Evolutionary conservation across 2,113 vertebrate species (phyloP), one percentile per base, ranked within the genome.

Genomic region (Nerophis ophidion): DNA sequence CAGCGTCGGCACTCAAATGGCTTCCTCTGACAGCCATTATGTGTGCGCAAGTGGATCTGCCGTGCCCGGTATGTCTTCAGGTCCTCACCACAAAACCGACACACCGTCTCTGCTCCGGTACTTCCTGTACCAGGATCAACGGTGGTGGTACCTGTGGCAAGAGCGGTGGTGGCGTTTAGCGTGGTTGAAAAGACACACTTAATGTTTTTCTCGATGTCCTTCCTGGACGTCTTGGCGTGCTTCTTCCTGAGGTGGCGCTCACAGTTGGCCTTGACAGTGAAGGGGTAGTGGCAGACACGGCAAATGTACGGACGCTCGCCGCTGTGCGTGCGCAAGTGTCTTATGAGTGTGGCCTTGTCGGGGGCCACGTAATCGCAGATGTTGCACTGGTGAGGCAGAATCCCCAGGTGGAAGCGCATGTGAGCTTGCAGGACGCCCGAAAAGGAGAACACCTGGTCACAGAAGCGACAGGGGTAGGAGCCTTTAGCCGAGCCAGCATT

Each of bases 251-350:
- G 89, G 82, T 99, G 97, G 68, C 97, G 92, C 87, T 99, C 97
- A 0, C 97, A 99, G 82, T 99, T 99, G 76, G 96, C 97, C 77
- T 98, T 98, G 77, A 99, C 95, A 0, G 96, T 99, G 89, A 99
- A 99, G 0, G 96, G 95, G 71, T 98, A 99, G 77, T 95, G 95
- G 83, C 97, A 99, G 79, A 99, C 92, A n/a, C 94, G 93, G 81
- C 97, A 99, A 65, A 98, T 91, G 49, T 98, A 99, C 0, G 96
- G 97, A 59, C 97, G 89, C 84, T 99, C 96, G 1, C 96, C 96
- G 0, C 97, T 98, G 89, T 99, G 97, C 0, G 95, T 98, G 38
- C 95, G 91, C 81, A 99, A 82, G 84, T 99, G 97, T 1, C 97
- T 92, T 82, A 99, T 97, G 46, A 99, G 89, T 0, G 97, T 97